A percentile compares a stretch with the other conserved stretches of the same genome.
Conservation (phyloP, 2,888 invertebrate genomes). For the Palloptera scutellata region DNA sequence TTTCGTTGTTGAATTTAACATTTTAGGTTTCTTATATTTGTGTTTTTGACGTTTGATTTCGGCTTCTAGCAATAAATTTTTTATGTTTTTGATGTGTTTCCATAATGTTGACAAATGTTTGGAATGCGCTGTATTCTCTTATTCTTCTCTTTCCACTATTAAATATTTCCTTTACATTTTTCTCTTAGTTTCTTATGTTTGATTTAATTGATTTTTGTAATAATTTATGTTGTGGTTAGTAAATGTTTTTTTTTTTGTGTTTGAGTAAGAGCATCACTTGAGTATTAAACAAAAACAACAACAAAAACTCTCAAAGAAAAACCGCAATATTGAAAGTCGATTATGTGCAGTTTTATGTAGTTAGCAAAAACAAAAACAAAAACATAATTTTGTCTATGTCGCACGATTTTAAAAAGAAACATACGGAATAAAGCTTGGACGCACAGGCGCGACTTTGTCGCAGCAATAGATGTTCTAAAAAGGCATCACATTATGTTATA, state of each 20-base stretch:
- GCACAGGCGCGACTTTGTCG: too few relatives aligned
- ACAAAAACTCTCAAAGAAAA: background rate
- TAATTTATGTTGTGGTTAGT: background rate
- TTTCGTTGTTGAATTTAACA: background rate
- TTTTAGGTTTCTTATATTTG: background rate
- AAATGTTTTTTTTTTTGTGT: constrained; percentile 8
- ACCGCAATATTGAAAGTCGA: too few relatives aligned
- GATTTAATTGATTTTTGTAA: constrained; percentile 5
- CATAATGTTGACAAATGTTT: constrained; percentile 25
- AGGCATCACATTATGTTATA: too few relatives aligned
- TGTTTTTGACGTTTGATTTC: background rate
- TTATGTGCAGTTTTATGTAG: too few relatives aligned
- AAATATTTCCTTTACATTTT: too few relatives aligned
- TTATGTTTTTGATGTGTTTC: constrained; percentile 18
- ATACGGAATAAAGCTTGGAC: too few relatives aligned
- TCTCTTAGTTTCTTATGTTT: background rate
- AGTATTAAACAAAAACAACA: background rate
- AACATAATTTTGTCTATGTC: too few relatives aligned
- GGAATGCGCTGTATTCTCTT: constrained; percentile 24
- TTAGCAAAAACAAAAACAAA: too few relatives aligned
- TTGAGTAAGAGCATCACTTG: background rate
- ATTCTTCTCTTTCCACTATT: too few relatives aligned
- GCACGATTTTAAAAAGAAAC: too few relatives aligned
- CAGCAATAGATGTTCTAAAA: too few relatives aligned
- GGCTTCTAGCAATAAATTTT: constrained; percentile 12